phyloP scores from a whole-genome alignment of 92 coral and sea anemone species.

The Zoanthus gigantus region DNA sequence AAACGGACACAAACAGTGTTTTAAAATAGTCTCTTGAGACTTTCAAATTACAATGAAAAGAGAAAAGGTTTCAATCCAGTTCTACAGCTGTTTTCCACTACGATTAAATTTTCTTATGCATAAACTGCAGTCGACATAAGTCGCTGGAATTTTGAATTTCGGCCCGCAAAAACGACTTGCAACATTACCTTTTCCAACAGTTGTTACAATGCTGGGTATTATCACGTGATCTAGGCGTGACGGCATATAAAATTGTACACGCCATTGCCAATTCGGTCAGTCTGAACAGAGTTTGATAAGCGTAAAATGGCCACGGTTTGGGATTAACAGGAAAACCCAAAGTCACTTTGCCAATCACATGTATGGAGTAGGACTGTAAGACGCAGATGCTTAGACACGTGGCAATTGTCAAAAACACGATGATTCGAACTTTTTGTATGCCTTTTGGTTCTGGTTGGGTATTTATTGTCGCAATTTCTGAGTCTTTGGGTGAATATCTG shows the following conservation, averaged over 20 bases:
- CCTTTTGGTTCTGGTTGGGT: conserved; percentile 29
- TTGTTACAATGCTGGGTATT: not conserved
- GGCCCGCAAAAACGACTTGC: not conserved
- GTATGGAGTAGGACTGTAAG: conserved; percentile 9
- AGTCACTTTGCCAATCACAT: not conserved
- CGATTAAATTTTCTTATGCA: no score
- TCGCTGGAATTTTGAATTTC: no score
- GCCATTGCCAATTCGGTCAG: conserved; percentile 43
- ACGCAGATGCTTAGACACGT: conserved; percentile 6
- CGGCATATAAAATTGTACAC: conserved; percentile 33
- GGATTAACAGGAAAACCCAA: not conserved
- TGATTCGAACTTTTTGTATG: conserved; percentile 20
- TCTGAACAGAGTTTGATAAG: conserved; percentile 27
- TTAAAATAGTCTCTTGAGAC: no score
- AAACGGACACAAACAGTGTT: no score
- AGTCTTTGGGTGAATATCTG: not conserved
- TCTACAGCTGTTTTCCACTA: no score
- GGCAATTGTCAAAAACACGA: not conserved
- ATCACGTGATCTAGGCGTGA: conserved; percentile 27
- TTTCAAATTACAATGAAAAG: no score
- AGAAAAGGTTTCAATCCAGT: no score
- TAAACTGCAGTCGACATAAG: no score
- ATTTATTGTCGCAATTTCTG: not conserved
- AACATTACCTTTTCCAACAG: not conserved
- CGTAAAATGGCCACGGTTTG: conserved; percentile 31